phyloP scores from a whole-genome alignment of 37 sponge, comb jelly and placozoan species.

The Ianthella basta region DNA sequence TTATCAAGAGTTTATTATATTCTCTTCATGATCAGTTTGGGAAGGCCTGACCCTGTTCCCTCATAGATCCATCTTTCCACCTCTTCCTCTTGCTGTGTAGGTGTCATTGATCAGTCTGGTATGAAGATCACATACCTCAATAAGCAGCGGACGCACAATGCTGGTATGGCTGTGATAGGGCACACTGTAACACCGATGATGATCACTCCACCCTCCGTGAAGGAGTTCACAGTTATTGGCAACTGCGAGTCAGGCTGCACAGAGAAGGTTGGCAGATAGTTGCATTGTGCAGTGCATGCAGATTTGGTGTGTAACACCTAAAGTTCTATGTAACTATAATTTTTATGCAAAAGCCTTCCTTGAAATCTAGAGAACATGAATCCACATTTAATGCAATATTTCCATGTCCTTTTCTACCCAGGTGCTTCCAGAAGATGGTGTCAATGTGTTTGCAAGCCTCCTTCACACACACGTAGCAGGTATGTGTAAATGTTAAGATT shows the following conservation, averaged over 20 bases:
- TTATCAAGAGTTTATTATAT: too few species aligned
- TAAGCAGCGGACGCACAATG: conserved; percentile 2
- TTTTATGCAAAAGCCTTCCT: too few species aligned
- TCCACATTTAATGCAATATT: too few species aligned
- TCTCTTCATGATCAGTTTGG: too few species aligned
- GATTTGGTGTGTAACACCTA: too few species aligned
- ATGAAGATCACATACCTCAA: conserved; percentile 24
- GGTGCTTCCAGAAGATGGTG: conserved; percentile 6
- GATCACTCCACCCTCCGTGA: conserved; percentile 24
- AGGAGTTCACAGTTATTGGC: neutral
- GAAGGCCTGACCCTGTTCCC: too few species aligned
- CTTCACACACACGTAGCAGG: conserved; percentile 29
- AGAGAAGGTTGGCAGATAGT: too few species aligned
- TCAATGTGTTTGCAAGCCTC: conserved; percentile 15
- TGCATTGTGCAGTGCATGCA: too few species aligned
- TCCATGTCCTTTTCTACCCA: neutral
- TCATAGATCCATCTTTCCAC: too few species aligned
- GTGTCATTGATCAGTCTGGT: conserved; percentile 39
- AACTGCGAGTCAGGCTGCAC: conserved; percentile 10
- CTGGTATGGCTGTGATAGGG: conserved; percentile 26
- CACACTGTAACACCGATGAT: conserved; percentile 5
- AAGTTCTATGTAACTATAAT: too few species aligned
- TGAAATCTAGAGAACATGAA: too few species aligned
- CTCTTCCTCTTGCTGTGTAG: neutral
- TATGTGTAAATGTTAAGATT: too few species aligned